These are phyloP conservation scores for Gobiocypris rarus DNA, from an alignment of 2,113 vertebrate genomes.

Conservation along the genomic window DNA sequence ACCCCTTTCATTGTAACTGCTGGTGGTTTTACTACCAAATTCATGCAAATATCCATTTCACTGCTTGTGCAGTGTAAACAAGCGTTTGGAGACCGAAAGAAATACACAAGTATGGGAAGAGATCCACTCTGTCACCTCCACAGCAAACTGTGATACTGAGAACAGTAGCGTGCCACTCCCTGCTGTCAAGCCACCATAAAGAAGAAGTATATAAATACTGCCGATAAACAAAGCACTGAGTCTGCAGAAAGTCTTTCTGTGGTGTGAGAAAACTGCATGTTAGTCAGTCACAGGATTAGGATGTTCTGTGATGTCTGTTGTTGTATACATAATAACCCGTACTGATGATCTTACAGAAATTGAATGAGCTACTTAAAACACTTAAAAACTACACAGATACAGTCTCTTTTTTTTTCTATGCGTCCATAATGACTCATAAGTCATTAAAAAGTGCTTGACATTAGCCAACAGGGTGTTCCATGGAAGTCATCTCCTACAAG, in stretches of 20 bases:
- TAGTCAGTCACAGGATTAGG: slow-evolving; percentile 36
- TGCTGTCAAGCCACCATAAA: slow-evolving; percentile 48
- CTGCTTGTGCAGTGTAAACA: slow-evolving; percentile 21
- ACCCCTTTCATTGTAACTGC: background rate
- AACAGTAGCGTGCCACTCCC: slow-evolving; percentile 46
- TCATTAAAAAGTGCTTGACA: background rate
- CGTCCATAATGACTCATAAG: background rate
- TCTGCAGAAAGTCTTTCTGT: slow-evolving; percentile 44
- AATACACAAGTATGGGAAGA: slow-evolving; percentile 16
- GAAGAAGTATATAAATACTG: slow-evolving; percentile 48
- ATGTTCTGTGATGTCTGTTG: slow-evolving; percentile 3
- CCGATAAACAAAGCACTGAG: slow-evolving; percentile 51
- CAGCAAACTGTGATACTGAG: slow-evolving; percentile 29
- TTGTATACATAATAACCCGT: slow-evolving; percentile 30
- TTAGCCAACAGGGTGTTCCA: background rate
- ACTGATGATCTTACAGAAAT: slow-evolving; percentile 10
- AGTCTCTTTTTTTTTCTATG: background rate
- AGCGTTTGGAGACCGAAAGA: slow-evolving; percentile 5
- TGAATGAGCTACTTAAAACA: slow-evolving; percentile 13
- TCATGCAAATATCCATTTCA: slow-evolving; percentile 54
- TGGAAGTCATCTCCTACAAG: background rate
- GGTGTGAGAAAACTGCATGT: slow-evolving; percentile 49
- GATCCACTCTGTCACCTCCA: slow-evolving; percentile 48
- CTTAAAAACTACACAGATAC: background rate
- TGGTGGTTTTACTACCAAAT: slow-evolving; percentile 45